phyloP scores from a whole-genome alignment of 2,888 invertebrate species.

The Cheilosia scutellata region DNA sequence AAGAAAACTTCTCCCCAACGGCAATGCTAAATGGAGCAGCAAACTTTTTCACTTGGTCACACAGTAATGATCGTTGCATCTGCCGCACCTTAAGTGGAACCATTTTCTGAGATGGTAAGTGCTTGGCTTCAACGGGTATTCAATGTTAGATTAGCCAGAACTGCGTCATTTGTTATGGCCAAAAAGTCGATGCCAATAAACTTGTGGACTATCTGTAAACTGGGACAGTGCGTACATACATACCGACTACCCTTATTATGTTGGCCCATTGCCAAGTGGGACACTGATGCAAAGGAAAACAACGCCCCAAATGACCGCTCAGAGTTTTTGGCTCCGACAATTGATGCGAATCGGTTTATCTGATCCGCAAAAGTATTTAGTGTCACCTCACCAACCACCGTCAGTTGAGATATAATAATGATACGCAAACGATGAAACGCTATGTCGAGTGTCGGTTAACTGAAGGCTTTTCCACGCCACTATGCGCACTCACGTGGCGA shows the following conservation, averaged over 20 bases:
- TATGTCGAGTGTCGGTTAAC: conserved; percentile 28
- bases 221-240: conserved; percentile 63
- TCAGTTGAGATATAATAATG: conserved; percentile 51
- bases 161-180: conserved; percentile 11
- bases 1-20: conserved; percentile 17
- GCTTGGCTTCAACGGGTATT: neutral
- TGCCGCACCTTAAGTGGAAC: conserved; percentile 35
- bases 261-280: conserved; percentile 64
- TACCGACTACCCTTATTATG: neutral
- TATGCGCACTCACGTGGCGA: neutral
- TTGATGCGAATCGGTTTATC: conserved; percentile 52
- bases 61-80: conserved; percentile 33
- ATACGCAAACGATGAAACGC: conserved; percentile 54
- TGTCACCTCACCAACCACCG: conserved; percentile 23
- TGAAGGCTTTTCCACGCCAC: conserved; percentile 51
- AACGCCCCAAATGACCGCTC: neutral
- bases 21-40: conserved; percentile 55
- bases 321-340: conserved; percentile 3
- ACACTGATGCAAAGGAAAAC: conserved; percentile 23
- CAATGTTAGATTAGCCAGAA: conserved; percentile 16
- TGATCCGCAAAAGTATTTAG: conserved; percentile 8
- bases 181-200: conserved; percentile 36
- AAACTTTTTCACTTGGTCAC: conserved; percentile 23
- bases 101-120: neutral
- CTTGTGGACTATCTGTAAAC: conserved; percentile 24